Conservation (phyloP, 2,888 invertebrate species). For the Dione vanillae region DNA sequence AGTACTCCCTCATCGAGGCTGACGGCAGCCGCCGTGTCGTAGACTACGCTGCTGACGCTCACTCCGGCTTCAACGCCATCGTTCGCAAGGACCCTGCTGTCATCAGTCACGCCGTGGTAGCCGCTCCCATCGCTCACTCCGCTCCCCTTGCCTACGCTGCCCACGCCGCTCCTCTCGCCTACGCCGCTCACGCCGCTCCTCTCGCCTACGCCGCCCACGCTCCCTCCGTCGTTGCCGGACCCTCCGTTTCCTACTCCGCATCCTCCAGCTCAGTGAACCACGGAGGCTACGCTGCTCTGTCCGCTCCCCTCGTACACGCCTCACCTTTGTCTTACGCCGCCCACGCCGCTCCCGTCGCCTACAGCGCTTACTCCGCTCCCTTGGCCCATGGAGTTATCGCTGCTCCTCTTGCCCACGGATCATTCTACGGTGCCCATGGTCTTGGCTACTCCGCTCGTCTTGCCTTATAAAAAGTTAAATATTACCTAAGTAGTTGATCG, state of each 20-base stretch:
- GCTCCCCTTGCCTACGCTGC: constrained; percentile 38
- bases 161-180: constrained; percentile 46
- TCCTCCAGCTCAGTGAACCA: constrained; percentile 54
- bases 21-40: constrained; percentile 81
- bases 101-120: constrained; percentile 48
- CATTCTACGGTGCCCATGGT: constrained; percentile 53
- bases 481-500: constrained; percentile 14
- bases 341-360: constrained; percentile 49
- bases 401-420: constrained; percentile 48
- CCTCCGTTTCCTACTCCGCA: constrained; percentile 50
- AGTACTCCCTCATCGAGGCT: constrained; percentile 78
- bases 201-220: constrained; percentile 46
- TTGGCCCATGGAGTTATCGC: constrained; percentile 48
- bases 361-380: constrained; percentile 43
- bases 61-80: constrained; percentile 81
- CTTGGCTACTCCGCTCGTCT: constrained; percentile 52
- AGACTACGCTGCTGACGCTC: constrained; percentile 80
- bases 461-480: constrained; percentile 43
- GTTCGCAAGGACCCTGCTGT: constrained; percentile 75
- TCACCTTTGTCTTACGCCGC: constrained; percentile 44
- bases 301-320: constrained; percentile 31
- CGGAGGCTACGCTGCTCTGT: constrained; percentile 43
- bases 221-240: constrained; percentile 32
- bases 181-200: constrained; percentile 47
- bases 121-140: constrained; percentile 51